These are phyloP conservation scores for Polietes domitor DNA, from an alignment of 2,888 invertebrate species.

Conservation along the genomic window DNA sequence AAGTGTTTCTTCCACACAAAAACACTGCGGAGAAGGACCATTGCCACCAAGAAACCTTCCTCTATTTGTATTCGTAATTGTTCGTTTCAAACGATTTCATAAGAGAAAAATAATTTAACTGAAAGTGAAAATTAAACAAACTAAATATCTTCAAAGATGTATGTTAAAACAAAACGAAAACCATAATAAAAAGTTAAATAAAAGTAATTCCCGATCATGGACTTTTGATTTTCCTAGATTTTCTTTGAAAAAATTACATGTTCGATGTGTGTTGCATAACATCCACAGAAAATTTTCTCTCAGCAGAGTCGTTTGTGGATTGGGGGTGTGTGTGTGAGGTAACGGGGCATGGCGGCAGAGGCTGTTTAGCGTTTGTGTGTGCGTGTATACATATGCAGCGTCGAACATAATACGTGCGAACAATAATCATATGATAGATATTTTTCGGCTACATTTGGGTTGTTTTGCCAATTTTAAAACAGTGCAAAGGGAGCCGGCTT, in stretches of 20 bases:
- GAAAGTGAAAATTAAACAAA: conserved; percentile 15
- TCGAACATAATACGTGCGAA: neutral
- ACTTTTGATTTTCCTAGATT: conserved; percentile 21
- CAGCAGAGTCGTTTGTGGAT: neutral
- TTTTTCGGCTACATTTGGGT: too few species aligned
- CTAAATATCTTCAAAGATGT: conserved; percentile 41
- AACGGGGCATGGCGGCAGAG: neutral
- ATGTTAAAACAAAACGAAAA: conserved; percentile 49
- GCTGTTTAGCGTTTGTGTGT: conserved; percentile 4
- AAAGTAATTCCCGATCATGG: conserved; percentile 8
- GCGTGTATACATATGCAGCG: too few species aligned
- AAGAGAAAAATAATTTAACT: conserved; percentile 46
- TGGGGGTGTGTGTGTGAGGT: conserved; percentile 7
- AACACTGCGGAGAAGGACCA: neutral
- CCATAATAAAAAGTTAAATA: conserved; percentile 42
- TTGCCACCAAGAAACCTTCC: conserved; percentile 23
- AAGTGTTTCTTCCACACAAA: neutral
- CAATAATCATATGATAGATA: conserved; percentile 24
- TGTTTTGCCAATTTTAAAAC: too few species aligned
- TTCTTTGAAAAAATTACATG: conserved; percentile 38
- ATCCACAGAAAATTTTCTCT: conserved; percentile 37
- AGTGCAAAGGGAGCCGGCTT: too few species aligned
- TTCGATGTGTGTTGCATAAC: conserved; percentile 53
- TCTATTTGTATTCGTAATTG: conserved; percentile 56
- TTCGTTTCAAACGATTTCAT: conserved; percentile 58